Evolutionary conservation across 2,797 vertebrate genomes (phyloP).

Genomic region (Vespertilio murinus): DNA sequence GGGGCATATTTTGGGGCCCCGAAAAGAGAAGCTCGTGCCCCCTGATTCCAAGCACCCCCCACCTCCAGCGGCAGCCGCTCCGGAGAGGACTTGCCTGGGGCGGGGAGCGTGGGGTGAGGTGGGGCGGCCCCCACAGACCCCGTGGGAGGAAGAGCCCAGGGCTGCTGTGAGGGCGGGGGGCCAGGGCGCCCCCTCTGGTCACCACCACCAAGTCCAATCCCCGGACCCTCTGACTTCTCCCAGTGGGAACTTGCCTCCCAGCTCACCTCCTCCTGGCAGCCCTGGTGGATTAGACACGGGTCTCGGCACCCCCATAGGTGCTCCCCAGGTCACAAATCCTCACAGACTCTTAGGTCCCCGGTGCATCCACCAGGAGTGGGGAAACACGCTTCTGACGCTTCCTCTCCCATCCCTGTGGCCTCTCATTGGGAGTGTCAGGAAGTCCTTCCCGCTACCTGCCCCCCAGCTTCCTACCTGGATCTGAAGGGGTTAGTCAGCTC

Average conservation of each 20-base stretch:
- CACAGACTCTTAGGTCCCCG: not conserved
- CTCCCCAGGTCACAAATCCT: not conserved
- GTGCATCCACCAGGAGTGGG: not conserved
- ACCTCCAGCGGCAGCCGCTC: not conserved
- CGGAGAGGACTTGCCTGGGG: not conserved
- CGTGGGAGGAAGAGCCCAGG: not conserved
- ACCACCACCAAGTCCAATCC: not conserved
- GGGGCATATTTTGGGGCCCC: not conserved
- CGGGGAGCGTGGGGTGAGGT: not conserved
- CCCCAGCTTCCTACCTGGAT: conserved; percentile 12
- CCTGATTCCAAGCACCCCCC: not conserved
- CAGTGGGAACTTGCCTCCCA: not conserved
- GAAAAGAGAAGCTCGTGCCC: not conserved
- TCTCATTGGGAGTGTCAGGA: not conserved
- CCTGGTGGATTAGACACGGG: not conserved
- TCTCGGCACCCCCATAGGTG: not conserved
- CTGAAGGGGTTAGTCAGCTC: conserved; percentile 74
- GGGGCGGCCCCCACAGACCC: not conserved
- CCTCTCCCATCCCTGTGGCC: not conserved
- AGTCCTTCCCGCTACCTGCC: not conserved
- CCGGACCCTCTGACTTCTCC: not conserved
- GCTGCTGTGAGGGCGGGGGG: not conserved
- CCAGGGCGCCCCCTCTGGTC: not conserved
- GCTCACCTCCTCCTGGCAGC: not conserved
- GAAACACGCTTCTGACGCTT: not conserved